Conservation (phyloP, 2,797 vertebrate species). For the Synaphobranchus kaupii region DNA sequence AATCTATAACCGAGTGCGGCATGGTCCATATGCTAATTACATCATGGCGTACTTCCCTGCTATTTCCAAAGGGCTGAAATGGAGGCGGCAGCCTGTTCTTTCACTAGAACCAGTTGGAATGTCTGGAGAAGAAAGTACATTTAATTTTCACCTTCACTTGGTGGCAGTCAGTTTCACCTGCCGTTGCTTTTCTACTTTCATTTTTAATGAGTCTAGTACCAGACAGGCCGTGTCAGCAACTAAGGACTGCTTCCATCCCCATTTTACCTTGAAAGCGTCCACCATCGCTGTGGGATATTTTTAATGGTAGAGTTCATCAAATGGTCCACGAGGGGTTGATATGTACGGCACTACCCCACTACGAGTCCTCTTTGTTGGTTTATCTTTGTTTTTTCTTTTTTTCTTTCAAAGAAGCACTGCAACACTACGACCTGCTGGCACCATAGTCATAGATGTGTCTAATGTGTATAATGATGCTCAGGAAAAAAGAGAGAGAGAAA, state of each 20-base stretch:
- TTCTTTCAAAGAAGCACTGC: background rate
- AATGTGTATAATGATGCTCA: background rate
- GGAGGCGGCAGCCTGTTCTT: background rate
- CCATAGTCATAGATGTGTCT: background rate
- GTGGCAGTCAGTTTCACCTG: background rate
- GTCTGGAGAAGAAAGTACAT: background rate
- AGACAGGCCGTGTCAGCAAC: background rate
- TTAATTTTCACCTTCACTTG: background rate
- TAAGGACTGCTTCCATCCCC: background rate
- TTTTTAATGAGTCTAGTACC: background rate
- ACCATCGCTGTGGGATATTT: background rate
- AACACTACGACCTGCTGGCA: background rate
- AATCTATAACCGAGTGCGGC: background rate
- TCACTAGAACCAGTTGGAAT: background rate
- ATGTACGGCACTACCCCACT: background rate
- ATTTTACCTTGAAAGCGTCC: background rate
- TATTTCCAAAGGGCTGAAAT: background rate
- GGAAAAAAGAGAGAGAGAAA: background rate
- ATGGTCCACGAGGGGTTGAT: background rate
- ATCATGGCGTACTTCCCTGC: background rate
- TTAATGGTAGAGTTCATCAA: background rate
- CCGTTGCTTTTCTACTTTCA: background rate
- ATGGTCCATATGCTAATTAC: background rate
- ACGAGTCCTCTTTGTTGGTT: too few relatives aligned
- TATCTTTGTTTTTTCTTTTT: background rate